Percentiles rank a stretch among this genome's conserved stretches.
Conservation (phyloP, 2,113 vertebrate species). For the Leptobrachium leishanense region DNA sequence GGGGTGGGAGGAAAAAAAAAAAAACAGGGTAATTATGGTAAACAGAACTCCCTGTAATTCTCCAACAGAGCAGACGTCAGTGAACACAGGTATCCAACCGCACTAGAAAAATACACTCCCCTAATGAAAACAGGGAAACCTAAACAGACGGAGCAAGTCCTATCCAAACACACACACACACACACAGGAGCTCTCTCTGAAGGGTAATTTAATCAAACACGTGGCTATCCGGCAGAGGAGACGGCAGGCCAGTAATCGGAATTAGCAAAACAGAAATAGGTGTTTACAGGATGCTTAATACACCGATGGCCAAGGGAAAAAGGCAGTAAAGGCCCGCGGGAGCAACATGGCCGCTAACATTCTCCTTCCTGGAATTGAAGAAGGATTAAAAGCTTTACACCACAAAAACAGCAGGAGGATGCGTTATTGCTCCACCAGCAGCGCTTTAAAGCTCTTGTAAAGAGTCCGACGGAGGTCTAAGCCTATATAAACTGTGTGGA, state of each 20-base stretch:
- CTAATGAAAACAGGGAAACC: slow-evolving; percentile 32
- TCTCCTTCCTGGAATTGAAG: too few relatives aligned
- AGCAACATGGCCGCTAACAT: too few relatives aligned
- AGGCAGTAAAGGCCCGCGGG: too few relatives aligned
- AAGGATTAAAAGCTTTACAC: too few relatives aligned
- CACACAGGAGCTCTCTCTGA: slow-evolving; percentile 17
- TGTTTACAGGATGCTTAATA: too few relatives aligned
- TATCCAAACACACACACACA: slow-evolving; percentile 23
- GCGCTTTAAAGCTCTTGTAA: too few relatives aligned
- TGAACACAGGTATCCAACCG: slow-evolving; percentile 29
- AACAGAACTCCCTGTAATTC: slow-evolving; percentile 30
- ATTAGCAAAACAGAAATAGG: too few relatives aligned
- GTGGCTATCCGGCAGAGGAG: slow-evolving; percentile 16
- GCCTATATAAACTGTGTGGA: too few relatives aligned
- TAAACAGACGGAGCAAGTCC: slow-evolving; percentile 17
- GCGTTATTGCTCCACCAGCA: too few relatives aligned
- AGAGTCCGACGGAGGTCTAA: too few relatives aligned
- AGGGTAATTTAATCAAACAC: slow-evolving; percentile 9
- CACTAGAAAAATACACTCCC: slow-evolving; percentile 43
- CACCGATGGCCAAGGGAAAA: too few relatives aligned
- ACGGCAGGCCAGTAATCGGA: background rate
- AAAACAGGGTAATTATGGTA: slow-evolving; percentile 39
- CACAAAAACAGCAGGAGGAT: too few relatives aligned
- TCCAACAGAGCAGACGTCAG: slow-evolving; percentile 20
- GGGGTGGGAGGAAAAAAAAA: background rate